Evolutionary conservation across 2,797 vertebrate genomes (phyloP).

Genomic region (Octomys mimax): DNA sequence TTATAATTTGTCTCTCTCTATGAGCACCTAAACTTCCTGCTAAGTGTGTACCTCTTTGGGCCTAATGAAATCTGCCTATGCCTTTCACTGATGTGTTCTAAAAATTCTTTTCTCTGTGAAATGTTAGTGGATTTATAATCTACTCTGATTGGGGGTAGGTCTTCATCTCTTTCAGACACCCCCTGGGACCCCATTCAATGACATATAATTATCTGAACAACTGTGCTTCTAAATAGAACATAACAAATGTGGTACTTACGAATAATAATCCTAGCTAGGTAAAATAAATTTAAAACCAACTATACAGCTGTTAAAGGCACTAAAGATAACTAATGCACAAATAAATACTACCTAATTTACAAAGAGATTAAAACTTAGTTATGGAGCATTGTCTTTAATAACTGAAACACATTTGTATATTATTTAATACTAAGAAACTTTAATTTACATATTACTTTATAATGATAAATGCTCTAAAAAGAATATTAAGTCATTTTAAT

Average conservation of each 20-base stretch:
- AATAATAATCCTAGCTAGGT: slow-evolving; percentile 39
- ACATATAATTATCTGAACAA: background rate
- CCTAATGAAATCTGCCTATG: background rate
- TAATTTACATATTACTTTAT: background rate
- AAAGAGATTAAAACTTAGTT: background rate
- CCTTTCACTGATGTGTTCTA: background rate
- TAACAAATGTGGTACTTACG: background rate
- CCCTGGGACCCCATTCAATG: background rate
- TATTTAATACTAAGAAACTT: slow-evolving; percentile 21
- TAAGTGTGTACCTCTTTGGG: background rate
- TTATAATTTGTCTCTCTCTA: background rate
- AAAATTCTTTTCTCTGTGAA: background rate
- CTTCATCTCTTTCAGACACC: background rate
- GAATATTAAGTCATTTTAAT: no score
- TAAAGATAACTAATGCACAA: slow-evolving; percentile 33
- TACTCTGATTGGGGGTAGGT: background rate
- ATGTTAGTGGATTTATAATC: background rate
- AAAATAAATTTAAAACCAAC: slow-evolving; percentile 44
- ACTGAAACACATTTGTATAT: slow-evolving; percentile 22
- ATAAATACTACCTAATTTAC: background rate
- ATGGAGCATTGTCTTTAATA: slow-evolving; percentile 14
- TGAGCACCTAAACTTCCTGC: background rate
- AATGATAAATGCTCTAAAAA: no score
- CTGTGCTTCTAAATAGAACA: slow-evolving; percentile 27
- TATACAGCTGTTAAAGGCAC: background rate